Evolutionary conservation across 2,797 vertebrate genomes (phyloP).

Genomic region (Aulostomus chinensis): DNA sequence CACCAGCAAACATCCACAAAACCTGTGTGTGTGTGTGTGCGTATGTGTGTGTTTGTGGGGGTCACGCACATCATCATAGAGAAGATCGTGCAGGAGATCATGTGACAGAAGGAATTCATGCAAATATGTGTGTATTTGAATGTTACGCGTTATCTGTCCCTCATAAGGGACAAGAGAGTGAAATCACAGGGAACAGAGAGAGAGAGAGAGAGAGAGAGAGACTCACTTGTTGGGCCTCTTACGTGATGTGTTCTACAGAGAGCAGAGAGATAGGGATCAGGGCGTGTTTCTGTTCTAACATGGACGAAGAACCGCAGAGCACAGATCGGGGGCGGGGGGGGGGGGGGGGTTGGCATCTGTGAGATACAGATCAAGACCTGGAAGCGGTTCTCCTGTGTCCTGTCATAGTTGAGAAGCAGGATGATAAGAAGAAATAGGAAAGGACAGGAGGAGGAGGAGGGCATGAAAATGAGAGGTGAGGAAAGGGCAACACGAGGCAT

Average conservation of each 20-base stretch:
- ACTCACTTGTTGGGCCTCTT: slow-evolving; percentile 26
- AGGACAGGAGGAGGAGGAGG: slow-evolving; percentile 38
- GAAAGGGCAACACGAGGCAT: slow-evolving; percentile 44
- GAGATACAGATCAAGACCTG: slow-evolving; percentile 71
- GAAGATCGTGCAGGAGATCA: no score
- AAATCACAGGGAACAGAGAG: slow-evolving; percentile 9
- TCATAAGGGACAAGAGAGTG: no score
- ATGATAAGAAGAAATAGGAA: slow-evolving; percentile 61
- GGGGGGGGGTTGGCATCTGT: slow-evolving; percentile 12
- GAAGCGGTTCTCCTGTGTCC: slow-evolving; percentile 64
- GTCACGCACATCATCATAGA: no score
- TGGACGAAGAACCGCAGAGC: slow-evolving; percentile 57
- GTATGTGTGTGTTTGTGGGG: slow-evolving; percentile 5
- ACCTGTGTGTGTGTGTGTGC: slow-evolving; percentile 23
- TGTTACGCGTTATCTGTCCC: no score
- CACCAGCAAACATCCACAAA: slow-evolving; percentile 28
- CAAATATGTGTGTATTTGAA: no score
- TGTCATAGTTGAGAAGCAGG: slow-evolving; percentile 60
- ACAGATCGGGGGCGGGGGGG: slow-evolving; percentile 28
- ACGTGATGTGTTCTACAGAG: slow-evolving; percentile 54
- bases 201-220: slow-evolving; percentile 4
- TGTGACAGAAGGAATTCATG: no score
- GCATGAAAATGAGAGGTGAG: slow-evolving; percentile 38
- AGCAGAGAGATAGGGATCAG: slow-evolving; percentile 58
- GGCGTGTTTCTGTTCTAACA: slow-evolving; percentile 63